Conservation (phyloP, 2,888 invertebrate genomes). For the Clivina fossor region DNA sequence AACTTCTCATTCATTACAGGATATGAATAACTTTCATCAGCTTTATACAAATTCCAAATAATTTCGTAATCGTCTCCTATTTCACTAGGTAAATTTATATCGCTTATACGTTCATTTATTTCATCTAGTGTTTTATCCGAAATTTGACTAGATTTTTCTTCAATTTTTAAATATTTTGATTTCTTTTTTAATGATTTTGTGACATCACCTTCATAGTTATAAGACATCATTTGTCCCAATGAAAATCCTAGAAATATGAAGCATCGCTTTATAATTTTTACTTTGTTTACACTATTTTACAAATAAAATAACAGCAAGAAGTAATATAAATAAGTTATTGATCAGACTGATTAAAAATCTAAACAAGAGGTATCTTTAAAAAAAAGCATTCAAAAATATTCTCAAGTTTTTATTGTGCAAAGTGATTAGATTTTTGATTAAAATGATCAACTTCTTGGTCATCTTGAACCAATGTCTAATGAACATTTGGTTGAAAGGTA, state of each 20-base stretch:
- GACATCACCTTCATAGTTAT: constrained; percentile 23
- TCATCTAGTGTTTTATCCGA: constrained; percentile 9
- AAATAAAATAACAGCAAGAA: too few species aligned
- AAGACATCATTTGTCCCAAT: constrained; percentile 15
- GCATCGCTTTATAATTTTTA: neutral
- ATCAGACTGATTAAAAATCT: too few species aligned
- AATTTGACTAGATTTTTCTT: constrained; percentile 18
- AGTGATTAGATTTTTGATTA: too few species aligned
- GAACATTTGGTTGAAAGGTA: too few species aligned
- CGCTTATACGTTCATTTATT: constrained; percentile 24
- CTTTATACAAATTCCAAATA: constrained; percentile 41
- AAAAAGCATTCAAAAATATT: too few species aligned
- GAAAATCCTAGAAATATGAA: constrained; percentile 17
- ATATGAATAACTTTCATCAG: constrained; percentile 37
- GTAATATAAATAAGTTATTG: too few species aligned
- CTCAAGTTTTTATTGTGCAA: too few species aligned
- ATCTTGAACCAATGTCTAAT: too few species aligned
- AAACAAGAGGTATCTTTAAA: too few species aligned
- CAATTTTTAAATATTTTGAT: constrained; percentile 27
- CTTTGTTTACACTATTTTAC: neutral
- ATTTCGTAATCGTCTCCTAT: constrained; percentile 39
- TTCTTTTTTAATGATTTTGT: constrained; percentile 23
- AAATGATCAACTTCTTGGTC: too few species aligned
- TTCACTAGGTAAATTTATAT: constrained; percentile 32
- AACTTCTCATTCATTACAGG: constrained; percentile 35